Conservation (phyloP, 2,888 invertebrate species). For the Cephus pulcher region DNA sequence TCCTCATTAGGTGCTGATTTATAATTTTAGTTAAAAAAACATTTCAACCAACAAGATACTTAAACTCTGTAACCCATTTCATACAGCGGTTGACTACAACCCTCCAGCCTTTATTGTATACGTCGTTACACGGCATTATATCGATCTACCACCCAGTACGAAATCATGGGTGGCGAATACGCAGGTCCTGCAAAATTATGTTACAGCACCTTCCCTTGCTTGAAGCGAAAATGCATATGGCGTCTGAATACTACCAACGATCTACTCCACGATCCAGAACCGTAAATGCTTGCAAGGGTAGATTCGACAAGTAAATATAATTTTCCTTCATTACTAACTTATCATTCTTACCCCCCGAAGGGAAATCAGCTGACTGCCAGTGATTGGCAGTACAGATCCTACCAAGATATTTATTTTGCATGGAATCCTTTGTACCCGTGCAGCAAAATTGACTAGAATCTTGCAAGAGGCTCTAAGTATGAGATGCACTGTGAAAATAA, state of each 20-base stretch:
- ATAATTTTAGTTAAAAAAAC: background rate
- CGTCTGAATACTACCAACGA: background rate
- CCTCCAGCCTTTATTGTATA: background rate
- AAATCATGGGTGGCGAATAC: background rate
- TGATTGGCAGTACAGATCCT: background rate
- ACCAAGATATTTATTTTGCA: background rate
- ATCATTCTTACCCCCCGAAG: background rate
- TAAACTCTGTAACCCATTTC: background rate
- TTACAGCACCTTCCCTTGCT: background rate
- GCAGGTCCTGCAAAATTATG: background rate
- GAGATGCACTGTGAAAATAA: background rate
- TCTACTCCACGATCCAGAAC: background rate
- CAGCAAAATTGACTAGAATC: background rate
- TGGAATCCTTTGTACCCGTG: background rate
- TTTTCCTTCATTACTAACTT: background rate
- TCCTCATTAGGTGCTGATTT: background rate
- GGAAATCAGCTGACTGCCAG: background rate
- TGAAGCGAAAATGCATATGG: background rate
- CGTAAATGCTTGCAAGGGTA: background rate
- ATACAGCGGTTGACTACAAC: background rate
- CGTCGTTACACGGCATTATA: background rate
- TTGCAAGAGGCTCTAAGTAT: background rate
- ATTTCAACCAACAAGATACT: background rate
- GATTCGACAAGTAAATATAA: background rate
- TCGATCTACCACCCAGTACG: background rate